A percentile compares a stretch with the other conserved stretches of the same genome.
phyloP scores from a whole-genome alignment of 2,888 invertebrate genomes.

The Drosophila neonasuta region DNA sequence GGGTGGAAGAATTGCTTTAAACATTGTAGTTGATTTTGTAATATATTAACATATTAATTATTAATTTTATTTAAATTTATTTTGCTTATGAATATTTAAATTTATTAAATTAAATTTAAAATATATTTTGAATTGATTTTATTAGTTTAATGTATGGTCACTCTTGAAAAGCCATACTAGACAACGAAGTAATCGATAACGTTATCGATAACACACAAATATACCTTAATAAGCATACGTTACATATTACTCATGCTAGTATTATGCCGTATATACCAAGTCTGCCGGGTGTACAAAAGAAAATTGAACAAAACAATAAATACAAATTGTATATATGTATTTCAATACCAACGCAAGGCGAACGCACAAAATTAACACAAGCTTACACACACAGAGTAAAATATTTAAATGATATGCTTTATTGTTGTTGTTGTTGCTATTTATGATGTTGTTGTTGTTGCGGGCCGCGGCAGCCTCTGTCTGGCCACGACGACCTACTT shows the following conservation, averaged over 20 bases:
- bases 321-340: constrained; percentile 23
- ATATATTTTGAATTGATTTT: too few species aligned
- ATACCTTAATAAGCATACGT: background rate
- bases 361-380: constrained; percentile 55
- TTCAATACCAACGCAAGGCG: constrained; percentile 61
- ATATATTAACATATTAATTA: background rate
- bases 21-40: background rate
- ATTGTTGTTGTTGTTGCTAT: constrained; percentile 37
- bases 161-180: background rate
- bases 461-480: constrained; percentile 47
- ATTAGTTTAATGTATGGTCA: background rate
- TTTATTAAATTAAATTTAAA: too few species aligned
- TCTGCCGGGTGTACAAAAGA: constrained; percentile 4
- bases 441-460: constrained; percentile 30
- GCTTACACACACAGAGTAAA: constrained; percentile 55
- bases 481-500: constrained; percentile 74
- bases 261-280: background rate
- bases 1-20: background rate
- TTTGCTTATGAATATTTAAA: too few species aligned
- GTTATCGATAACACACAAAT: background rate
- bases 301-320: constrained; percentile 39
- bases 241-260: background rate
- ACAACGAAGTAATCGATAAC: background rate
- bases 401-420: constrained; percentile 69
- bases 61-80: background rate